Evolutionary conservation across 2,113 vertebrate species (phyloP), one percentile per base, ranked within the genome.

Genomic region (Vidua chalybeata): DNA sequence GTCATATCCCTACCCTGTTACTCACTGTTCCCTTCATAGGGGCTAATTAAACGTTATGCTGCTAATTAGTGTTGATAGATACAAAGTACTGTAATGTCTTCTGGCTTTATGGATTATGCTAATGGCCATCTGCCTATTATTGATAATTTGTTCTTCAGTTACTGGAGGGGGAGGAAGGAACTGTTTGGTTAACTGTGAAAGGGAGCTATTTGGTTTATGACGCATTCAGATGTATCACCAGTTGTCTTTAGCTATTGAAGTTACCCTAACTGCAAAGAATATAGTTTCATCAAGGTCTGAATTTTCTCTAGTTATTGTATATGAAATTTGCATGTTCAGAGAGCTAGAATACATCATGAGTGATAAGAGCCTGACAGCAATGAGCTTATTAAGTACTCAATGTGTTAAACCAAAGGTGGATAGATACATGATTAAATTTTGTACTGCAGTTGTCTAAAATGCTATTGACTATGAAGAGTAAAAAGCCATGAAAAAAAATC

Each of bases 61-160:
- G 90, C 92, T 98, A 97, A 98, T 97, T 97, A 96, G 91, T 97
- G 97, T 95, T 98, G 97, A 98, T 97, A 95, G 95, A 97, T 95
- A 97, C 82, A 97, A 96, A 98, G 71, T 92, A 94, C 93, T 97
- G 95, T 96, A 97, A 98, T 97, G 92, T 97, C 89, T 97, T 93
- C 90, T 97, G 93, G 94, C 89, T 96, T 97, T 97, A 98, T 97
- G 92, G 97, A 97, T 98, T 98, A 98, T 98, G 97, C 87, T 97
- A 98, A 98, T 98, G 69, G 59, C 96, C 97, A 98, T 97, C 97
- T 98, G 98, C 92, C 93, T 96, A 96, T 97, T 97, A 97, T 97
- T 97, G 97, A 98, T 97, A 97, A 97, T 97, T 97, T 97, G 86
- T 94, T 97, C 90, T 96, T 97, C 91, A 96, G 56, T 95, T 90